Percentiles rank a stretch among this genome's conserved stretches.
Evolutionary conservation across 2,797 vertebrate genomes (phyloP).

Genomic region (Bovichtus diacanthus): DNA sequence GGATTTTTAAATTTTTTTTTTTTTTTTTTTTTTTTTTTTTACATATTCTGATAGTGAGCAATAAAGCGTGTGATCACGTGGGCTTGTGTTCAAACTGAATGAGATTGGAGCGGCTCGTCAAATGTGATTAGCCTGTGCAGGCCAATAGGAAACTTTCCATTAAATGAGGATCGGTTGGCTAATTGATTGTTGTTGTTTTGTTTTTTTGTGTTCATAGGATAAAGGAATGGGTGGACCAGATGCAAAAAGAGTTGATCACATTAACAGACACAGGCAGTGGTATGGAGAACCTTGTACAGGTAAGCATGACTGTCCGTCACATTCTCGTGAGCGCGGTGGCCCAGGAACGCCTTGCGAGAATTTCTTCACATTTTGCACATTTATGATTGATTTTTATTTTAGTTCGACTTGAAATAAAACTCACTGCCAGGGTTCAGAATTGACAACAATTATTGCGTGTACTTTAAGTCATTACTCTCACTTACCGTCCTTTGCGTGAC

Average conservation of each 20-base stretch:
- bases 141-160: neutral
- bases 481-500: conserved; percentile 19
- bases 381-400: neutral
- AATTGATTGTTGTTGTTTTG: conserved; percentile 23
- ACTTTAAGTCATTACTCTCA: conserved; percentile 21
- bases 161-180: neutral
- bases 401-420: neutral
- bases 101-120: neutral
- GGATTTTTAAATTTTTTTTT: conserved; percentile 7
- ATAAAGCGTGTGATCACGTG: neutral
- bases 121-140: conserved; percentile 36
- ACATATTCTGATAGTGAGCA: conserved; percentile 38
- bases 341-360: too few relatives aligned
- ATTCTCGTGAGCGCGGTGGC: too few relatives aligned
- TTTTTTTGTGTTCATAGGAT: conserved; percentile 84
- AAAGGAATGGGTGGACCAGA: conserved; percentile 95
- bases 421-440: neutral
- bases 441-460: neutral
- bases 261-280: conserved; percentile 90
- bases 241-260: conserved; percentile 93
- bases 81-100: conserved; percentile 11
- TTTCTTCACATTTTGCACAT: too few relatives aligned
- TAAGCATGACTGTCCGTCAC: conserved; percentile 72
- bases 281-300: conserved; percentile 86
- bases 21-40: conserved; percentile 27